These are phyloP conservation scores for Cyclophora albipunctata DNA, from an alignment of 2,888 invertebrate species.

Conservation along the genomic window DNA sequence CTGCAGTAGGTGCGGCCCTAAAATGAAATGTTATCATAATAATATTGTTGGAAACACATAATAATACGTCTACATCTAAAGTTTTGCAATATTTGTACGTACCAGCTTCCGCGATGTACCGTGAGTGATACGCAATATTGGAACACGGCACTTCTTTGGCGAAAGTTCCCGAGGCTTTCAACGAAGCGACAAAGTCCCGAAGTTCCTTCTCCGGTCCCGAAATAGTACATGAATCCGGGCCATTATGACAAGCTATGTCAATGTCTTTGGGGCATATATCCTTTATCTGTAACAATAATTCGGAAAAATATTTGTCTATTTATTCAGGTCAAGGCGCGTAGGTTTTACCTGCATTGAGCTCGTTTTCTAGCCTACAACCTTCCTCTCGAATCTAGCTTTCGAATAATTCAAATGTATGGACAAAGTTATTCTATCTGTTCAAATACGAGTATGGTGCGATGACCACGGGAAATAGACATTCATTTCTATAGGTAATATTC, in stretches of 20 bases:
- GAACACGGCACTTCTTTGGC: constrained; percentile 70
- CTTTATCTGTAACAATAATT: constrained; percentile 16
- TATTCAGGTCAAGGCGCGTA: no score
- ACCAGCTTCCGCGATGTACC: constrained; percentile 80
- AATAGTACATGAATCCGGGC: constrained; percentile 83
- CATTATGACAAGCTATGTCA: constrained; percentile 86
- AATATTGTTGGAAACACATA: no score
- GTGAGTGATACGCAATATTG: constrained; percentile 90
- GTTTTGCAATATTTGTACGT: constrained; percentile 2
- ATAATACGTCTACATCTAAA: no score
- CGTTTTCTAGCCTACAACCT: no score
- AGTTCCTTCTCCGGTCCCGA: constrained; percentile 80
- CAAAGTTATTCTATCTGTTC: no score
- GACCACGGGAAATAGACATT: no score
- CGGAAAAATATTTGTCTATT: no score
- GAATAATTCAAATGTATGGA: no score
- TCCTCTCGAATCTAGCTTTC: no score
- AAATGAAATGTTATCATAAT: background rate
- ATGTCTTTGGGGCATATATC: constrained; percentile 45
- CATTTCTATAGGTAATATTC: no score
- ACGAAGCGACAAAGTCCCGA: constrained; percentile 66
- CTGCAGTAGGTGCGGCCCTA: constrained; percentile 69
- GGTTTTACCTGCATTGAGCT: no score
- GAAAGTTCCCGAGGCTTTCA: constrained; percentile 37
- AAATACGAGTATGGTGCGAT: no score